Evolutionary conservation across 2,888 invertebrate species (phyloP), one percentile per base, ranked within the genome.

Genomic region (Chironomus tentans): DNA sequence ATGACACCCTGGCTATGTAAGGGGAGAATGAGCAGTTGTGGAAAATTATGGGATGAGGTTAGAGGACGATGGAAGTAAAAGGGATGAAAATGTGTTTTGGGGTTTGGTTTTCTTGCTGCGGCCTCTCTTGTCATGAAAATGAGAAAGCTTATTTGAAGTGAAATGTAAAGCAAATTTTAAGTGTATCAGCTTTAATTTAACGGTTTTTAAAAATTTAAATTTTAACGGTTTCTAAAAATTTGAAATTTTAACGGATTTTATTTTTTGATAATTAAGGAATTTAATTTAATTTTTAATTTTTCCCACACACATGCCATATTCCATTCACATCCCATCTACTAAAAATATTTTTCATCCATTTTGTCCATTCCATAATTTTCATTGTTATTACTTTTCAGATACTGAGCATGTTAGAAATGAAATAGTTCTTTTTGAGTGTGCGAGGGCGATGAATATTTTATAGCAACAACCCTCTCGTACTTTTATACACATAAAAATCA

Each of bases 361-460:
- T 65, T 65, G 65, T 65, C 65, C 65, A 65, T 65, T 65, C 24
- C 56, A 6, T 50, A 50, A 50, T n/a, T 56, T 56, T 56, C 56
- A 56, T 56, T 56, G 56, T 18, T 18, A 56, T 56, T 18, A 38
- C 2, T 38, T 38, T 38, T 38, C 10, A 38, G 38, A 38, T 10
- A 38, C 38, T 38, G 38, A 38, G 18, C 56, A 56, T 56, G 56
- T 38, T 38, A 56, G 56, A 15, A 18, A 56, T 15, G 15, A 56
- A 56, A 56, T 18, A 56, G 15, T 56, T 56, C n/a, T 50, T 15
- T 50, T 50, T 15, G 3, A 6, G 18, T 1, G 18, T 7, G 56
- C 56, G 56, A 56, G 56, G 56, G 56, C n/a, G 56, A 56, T 38
- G 38, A 38, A 38, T 38, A 38, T 38, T 38, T 38, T 38, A 38